Evolutionary conservation across 2,797 vertebrate genomes (phyloP).

Genomic region (Enteromius treurensis): DNA sequence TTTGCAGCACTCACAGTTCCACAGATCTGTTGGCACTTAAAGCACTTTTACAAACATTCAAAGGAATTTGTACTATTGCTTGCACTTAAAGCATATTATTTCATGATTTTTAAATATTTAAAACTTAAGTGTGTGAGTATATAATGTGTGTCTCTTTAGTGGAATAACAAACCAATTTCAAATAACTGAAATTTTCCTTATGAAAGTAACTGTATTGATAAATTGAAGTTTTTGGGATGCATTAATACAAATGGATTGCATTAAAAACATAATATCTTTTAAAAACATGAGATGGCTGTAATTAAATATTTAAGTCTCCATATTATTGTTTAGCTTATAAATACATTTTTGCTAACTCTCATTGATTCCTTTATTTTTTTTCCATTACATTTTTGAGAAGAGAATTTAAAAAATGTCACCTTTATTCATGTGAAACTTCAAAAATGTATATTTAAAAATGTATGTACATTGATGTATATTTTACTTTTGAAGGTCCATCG

Average conservation of each 20-base stretch:
- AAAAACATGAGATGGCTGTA: neutral
- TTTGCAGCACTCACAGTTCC: no score
- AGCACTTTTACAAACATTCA: neutral
- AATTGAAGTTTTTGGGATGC: neutral
- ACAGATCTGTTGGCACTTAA: no score
- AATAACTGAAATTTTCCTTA: no score
- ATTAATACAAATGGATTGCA: neutral
- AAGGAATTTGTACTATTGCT: no score
- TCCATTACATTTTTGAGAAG: neutral
- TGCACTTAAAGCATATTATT: no score
- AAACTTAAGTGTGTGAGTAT: no score
- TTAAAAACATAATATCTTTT: neutral
- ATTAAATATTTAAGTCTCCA: neutral
- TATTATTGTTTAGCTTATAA: neutral
- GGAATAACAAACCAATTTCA: no score
- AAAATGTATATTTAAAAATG: no score
- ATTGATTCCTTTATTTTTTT: neutral
- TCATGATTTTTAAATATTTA: no score
- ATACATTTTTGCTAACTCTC: neutral
- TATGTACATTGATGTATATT: neutral
- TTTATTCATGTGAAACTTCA: neutral
- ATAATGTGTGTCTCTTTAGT: no score
- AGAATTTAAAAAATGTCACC: neutral
- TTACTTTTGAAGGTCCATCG: constrained; percentile 85
- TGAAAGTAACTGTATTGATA: no score